phyloP scores from a whole-genome alignment of 2,888 invertebrate species.

The Eumerus sabulonum region DNA sequence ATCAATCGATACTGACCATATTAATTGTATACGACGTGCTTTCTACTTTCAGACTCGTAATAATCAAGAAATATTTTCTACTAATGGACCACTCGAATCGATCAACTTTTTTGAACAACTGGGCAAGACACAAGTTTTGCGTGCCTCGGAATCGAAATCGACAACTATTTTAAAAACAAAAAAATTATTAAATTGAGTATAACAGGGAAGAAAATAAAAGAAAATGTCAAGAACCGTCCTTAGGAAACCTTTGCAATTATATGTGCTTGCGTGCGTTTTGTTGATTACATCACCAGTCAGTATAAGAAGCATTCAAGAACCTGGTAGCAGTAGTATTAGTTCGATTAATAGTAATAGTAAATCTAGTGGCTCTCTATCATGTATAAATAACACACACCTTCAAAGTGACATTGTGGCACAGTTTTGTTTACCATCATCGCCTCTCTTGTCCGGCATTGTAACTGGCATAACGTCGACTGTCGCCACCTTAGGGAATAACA shows the following conservation, averaged over 20 bases:
- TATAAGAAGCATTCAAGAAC: slow-evolving; percentile 46
- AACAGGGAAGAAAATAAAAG: slow-evolving; percentile 9
- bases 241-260: slow-evolving; percentile 46
- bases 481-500: slow-evolving; percentile 38
- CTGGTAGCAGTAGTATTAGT: slow-evolving; percentile 33
- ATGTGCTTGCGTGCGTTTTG: slow-evolving; percentile 47
- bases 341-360: slow-evolving; percentile 32
- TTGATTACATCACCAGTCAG: slow-evolving; percentile 46
- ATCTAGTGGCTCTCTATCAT: slow-evolving; percentile 47
- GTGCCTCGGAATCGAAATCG: too few relatives aligned
- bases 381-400: slow-evolving; percentile 54
- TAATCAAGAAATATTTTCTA: too few relatives aligned
- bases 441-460: slow-evolving; percentile 44
- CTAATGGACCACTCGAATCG: too few relatives aligned
- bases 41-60: too few relatives aligned
- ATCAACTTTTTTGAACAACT: too few relatives aligned
- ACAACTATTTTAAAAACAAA: too few relatives aligned
- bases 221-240: slow-evolving; percentile 57
- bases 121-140: too few relatives aligned
- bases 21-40: too few relatives aligned
- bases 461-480: slow-evolving; percentile 43
- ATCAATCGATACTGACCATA: too few relatives aligned
- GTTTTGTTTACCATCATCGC: slow-evolving; percentile 73
- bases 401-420: slow-evolving; percentile 76
- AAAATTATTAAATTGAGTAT: too few relatives aligned